A percentile compares a stretch with the other conserved stretches of the same genome.
phyloP scores from a whole-genome alignment of 2,113 vertebrate species.

The Hypomesus transpacificus region DNA sequence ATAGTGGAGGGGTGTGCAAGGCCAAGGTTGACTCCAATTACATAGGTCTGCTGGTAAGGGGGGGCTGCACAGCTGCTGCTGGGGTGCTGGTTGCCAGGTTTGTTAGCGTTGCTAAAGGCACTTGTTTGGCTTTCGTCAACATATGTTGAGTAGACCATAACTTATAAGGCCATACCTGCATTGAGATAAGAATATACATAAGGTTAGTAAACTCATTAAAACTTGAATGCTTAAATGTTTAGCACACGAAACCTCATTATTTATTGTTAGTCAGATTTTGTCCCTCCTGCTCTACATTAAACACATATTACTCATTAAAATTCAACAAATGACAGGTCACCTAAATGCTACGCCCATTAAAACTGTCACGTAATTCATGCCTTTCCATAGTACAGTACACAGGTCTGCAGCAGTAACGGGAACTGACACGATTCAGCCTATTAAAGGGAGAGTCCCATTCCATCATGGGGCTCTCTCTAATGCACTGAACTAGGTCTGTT shows the following conservation, averaged over 20 bases:
- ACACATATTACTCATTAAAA: too few species aligned
- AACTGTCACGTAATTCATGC: not conserved
- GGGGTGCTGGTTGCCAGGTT: slow-evolving; percentile 86
- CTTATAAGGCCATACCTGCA: slow-evolving; percentile 98
- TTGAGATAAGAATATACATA: slow-evolving; percentile 21
- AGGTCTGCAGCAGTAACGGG: slow-evolving; percentile 37
- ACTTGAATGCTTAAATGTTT: not conserved
- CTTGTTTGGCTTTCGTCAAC: slow-evolving; percentile 98
- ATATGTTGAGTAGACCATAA: slow-evolving; percentile 94
- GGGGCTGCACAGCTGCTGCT: slow-evolving; percentile 85
- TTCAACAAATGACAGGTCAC: not conserved
- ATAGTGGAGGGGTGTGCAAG: slow-evolving; percentile 81
- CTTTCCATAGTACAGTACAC: slow-evolving; percentile 21
- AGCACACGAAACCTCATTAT: not conserved
- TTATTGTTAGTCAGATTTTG: not conserved
- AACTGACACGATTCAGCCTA: slow-evolving; percentile 22
- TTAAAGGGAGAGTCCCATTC: slow-evolving; percentile 52
- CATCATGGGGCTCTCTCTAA: slow-evolving; percentile 33
- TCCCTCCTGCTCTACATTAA: too few species aligned
- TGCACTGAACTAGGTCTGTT: slow-evolving; percentile 24
- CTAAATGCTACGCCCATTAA: not conserved
- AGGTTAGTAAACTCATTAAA: slow-evolving; percentile 5
- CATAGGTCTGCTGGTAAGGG: slow-evolving; percentile 77
- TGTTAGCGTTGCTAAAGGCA: slow-evolving; percentile 97
- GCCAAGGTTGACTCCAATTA: slow-evolving; percentile 89